These are phyloP conservation scores for Cathartes aura DNA, from an alignment of 2,113 vertebrate genomes.

Conservation along the genomic window DNA sequence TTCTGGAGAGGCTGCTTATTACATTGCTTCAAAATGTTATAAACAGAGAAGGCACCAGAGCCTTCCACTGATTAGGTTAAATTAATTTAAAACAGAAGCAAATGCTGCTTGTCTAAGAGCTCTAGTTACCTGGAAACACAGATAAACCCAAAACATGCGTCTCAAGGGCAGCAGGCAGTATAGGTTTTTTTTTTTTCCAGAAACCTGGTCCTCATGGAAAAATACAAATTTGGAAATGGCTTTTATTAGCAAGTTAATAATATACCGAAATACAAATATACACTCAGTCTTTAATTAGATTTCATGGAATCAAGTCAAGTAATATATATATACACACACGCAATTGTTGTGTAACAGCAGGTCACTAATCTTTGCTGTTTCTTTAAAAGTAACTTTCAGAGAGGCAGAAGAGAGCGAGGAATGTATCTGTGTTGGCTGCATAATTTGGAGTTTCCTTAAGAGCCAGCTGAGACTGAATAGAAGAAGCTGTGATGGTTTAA, in stretches of 20 bases:
- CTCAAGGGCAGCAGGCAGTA: slow-evolving; percentile 25
- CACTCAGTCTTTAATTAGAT: slow-evolving; percentile 42
- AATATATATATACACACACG: neutral
- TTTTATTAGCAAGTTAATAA: slow-evolving; percentile 68
- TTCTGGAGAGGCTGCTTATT: neutral
- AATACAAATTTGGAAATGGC: slow-evolving; percentile 57
- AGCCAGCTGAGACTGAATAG: neutral
- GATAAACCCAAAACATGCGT: slow-evolving; percentile 58
- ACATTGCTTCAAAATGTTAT: slow-evolving; percentile 8
- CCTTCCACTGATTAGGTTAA: slow-evolving; percentile 51
- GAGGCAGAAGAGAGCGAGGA: neutral
- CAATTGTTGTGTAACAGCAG: neutral
- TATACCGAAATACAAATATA: slow-evolving; percentile 41
- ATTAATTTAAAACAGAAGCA: slow-evolving; percentile 62
- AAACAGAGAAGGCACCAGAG: slow-evolving; percentile 45
- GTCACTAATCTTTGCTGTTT: neutral
- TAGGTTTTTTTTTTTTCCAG: neutral
- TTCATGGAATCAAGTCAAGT: slow-evolving; percentile 28
- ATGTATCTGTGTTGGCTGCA: neutral
- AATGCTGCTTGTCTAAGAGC: neutral
- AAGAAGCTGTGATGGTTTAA: neutral
- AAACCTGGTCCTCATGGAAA: slow-evolving; percentile 59
- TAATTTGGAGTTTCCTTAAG: neutral
- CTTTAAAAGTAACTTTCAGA: slow-evolving; percentile 14
- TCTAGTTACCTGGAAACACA: slow-evolving; percentile 69